phyloP scores from a whole-genome alignment of 2,888 invertebrate species.

The Pseudococcus jackbeardsleyi region DNA sequence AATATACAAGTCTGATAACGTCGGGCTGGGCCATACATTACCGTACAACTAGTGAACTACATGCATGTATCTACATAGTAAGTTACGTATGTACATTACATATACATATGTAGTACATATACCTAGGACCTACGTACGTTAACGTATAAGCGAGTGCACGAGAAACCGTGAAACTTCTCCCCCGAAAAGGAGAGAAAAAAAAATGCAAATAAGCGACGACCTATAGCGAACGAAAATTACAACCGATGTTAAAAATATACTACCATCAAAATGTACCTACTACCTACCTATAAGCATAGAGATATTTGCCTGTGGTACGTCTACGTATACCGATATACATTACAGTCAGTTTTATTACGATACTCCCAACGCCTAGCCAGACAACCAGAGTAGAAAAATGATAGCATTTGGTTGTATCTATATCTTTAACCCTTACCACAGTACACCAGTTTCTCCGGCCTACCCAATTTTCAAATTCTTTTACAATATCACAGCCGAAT shows the following conservation, averaged over 20 bases:
- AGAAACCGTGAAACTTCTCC: slow-evolving; percentile 24
- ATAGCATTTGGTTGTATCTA: neutral
- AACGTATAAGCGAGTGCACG: neutral
- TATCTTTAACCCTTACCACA: neutral
- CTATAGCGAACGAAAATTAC: neutral
- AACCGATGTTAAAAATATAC: slow-evolving; percentile 10
- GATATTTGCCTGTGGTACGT: neutral
- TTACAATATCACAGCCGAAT: neutral
- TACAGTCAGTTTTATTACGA: neutral
- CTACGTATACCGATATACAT: neutral
- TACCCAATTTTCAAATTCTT: neutral
- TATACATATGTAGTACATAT: neutral
- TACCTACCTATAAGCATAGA: neutral
- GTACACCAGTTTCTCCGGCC: neutral
- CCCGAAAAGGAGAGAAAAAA: neutral
- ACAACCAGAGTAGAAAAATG: neutral
- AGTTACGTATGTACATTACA: neutral
- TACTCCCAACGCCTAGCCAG: neutral
- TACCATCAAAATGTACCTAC: slow-evolving; percentile 3
- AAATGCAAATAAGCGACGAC: slow-evolving; percentile 29
- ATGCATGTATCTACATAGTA: neutral
- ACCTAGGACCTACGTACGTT: neutral
- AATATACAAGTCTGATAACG: slow-evolving; percentile 36
- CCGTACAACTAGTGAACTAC: slow-evolving; percentile 1
- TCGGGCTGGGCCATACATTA: slow-evolving; percentile 17